A percentile compares a stretch with the other conserved stretches of the same genome.
Evolutionary conservation across 2,888 invertebrate species (phyloP).

Genomic region (Cataglyphis rosenhaueri): DNA sequence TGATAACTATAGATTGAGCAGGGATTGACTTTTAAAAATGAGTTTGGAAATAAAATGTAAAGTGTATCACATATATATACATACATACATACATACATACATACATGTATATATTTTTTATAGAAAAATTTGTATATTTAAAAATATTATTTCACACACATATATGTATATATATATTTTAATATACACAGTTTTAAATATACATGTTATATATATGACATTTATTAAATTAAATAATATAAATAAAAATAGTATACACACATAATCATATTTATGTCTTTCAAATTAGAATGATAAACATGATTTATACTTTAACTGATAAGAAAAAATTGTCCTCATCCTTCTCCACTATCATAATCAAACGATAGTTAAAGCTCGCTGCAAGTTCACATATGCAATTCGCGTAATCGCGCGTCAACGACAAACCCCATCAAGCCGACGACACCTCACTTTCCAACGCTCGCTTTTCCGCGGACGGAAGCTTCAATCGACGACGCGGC

Average conservation of each 20-base stretch:
- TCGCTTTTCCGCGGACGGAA: constrained; percentile 12
- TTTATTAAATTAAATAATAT: too few relatives aligned
- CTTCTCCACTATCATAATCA: background rate
- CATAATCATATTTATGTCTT: background rate
- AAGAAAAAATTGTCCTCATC: background rate
- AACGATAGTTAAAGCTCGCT: background rate
- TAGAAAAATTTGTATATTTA: background rate
- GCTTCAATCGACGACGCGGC: constrained; percentile 23
- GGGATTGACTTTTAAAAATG: background rate
- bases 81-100: too few relatives aligned
- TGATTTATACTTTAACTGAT: background rate
- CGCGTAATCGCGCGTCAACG: background rate
- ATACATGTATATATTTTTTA: background rate
- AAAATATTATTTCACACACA: background rate
- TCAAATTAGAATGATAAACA: background rate
- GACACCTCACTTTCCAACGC: background rate
- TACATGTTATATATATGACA: too few relatives aligned
- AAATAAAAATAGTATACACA: background rate
- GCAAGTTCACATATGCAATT: background rate
- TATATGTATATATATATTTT: too few relatives aligned
- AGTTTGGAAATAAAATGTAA: background rate
- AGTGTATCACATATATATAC: background rate
- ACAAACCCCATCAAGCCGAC: constrained; percentile 9
- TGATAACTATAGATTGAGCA: background rate
- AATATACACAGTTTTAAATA: background rate